These are phyloP conservation scores for Rhopalosiphum nymphaeae DNA, from an alignment of 2,888 invertebrate genomes.

Conservation along the genomic window DNA sequence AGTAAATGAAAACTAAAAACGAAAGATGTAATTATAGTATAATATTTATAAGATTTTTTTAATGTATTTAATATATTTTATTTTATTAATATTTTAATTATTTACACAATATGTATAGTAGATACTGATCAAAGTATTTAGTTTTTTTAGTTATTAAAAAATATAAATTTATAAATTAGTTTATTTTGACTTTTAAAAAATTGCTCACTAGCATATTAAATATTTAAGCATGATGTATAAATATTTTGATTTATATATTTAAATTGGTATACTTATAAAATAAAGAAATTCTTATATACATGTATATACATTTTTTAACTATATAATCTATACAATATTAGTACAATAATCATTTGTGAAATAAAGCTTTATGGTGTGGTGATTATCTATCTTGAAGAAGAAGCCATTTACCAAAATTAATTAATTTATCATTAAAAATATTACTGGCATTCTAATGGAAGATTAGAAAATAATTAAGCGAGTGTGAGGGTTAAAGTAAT, in stretches of 20 bases:
- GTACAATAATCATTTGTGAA: background rate
- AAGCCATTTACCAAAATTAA: background rate
- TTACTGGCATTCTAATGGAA: background rate
- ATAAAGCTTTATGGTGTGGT: background rate
- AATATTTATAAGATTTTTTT: background rate
- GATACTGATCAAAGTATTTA: background rate
- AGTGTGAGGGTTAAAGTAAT: background rate
- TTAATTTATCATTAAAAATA: background rate
- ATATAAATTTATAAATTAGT: background rate
- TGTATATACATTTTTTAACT: background rate
- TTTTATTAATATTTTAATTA: slow-evolving; percentile 17
- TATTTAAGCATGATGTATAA: background rate
- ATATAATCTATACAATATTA: background rate
- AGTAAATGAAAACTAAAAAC: slow-evolving; percentile 93
- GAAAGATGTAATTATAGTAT: background rate
- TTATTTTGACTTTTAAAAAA: background rate
- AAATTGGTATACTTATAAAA: background rate
- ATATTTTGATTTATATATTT: background rate
- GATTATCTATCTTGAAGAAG: background rate
- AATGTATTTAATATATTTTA: background rate
- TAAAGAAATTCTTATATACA: background rate
- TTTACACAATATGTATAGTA: slow-evolving; percentile 3
- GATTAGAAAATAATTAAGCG: background rate
- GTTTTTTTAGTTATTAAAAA: background rate
- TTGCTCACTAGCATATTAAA: background rate